Evolutionary conservation across 2,113 vertebrate genomes (phyloP).

Genomic region (Siphamia tubifer): DNA sequence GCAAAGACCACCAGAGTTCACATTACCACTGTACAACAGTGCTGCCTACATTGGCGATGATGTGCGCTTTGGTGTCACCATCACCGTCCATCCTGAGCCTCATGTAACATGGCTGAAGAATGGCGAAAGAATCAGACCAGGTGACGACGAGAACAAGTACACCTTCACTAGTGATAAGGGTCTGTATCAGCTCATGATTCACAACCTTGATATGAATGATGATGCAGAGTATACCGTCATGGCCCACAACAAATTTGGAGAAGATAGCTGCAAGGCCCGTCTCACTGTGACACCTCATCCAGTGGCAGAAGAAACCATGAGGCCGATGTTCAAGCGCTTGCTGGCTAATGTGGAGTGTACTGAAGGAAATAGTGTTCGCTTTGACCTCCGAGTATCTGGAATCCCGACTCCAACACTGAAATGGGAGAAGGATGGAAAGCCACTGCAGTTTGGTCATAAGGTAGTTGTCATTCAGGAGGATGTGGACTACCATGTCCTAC

Average conservation of each 20-base stretch:
- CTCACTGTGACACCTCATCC: constrained; percentile 90
- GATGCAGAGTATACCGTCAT: constrained; percentile 93
- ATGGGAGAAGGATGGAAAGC: constrained; percentile 95
- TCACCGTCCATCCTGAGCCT: constrained; percentile 97
- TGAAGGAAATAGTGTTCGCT: constrained; percentile 90
- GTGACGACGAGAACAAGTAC: constrained; percentile 90
- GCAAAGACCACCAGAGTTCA: constrained; percentile 96
- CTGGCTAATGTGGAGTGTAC: constrained; percentile 92
- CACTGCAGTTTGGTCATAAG: constrained; percentile 87
- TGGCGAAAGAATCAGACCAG: constrained; percentile 92
- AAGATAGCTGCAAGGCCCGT: constrained; percentile 94
- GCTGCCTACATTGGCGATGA: constrained; percentile 92
- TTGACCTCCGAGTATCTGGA: constrained; percentile 94
- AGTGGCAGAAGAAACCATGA: constrained; percentile 87
- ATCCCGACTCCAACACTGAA: constrained; percentile 84
- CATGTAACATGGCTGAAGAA: constrained; percentile 94
- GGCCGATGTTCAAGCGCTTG: constrained; percentile 97
- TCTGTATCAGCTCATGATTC: constrained; percentile 94
- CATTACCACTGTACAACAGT: constrained; percentile 92
- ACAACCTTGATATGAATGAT: constrained; percentile 87
- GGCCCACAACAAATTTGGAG: constrained; percentile 94
- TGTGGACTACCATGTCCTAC: constrained; percentile 89
- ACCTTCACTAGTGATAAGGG: constrained; percentile 95
- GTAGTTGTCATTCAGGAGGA: constrained; percentile 91
- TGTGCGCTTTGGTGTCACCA: constrained; percentile 96